Percentiles rank a stretch among this genome's conserved stretches.
phyloP scores from a whole-genome alignment of 2,797 vertebrate genomes.

The Amniataba percoides region DNA sequence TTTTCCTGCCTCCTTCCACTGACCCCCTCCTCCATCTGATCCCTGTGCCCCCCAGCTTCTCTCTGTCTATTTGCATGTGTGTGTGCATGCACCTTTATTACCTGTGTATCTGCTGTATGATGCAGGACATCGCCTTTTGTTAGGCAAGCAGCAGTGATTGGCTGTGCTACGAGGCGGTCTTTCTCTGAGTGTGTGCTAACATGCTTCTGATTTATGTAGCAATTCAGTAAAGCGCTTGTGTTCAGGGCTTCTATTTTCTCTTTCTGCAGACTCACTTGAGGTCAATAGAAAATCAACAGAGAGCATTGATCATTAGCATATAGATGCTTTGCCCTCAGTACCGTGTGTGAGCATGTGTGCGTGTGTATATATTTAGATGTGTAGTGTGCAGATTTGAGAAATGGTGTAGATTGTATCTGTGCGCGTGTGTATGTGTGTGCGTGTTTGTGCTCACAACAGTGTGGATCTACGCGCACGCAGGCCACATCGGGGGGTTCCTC shows the following conservation, averaged over 20 bases:
- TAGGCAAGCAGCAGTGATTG: conserved; percentile 32
- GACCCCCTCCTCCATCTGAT: conserved; percentile 1
- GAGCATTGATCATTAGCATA: conserved; percentile 83
- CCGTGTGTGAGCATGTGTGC: conserved; percentile 18
- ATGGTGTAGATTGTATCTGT: conserved; percentile 24
- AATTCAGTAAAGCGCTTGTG: conserved; percentile 74
- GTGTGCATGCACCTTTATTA: not conserved
- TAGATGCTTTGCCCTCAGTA: conserved; percentile 78
- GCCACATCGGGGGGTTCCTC: conserved; percentile 21
- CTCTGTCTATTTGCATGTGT: conserved; percentile 20
- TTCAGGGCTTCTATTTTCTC: conserved; percentile 73
- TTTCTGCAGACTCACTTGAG: conserved; percentile 70
- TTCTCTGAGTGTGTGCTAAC: conserved; percentile 63
- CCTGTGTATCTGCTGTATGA: conserved; percentile 34
- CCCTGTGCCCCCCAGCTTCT: not conserved
- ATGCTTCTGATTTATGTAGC: conserved; percentile 74
- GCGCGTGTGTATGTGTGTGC: not conserved
- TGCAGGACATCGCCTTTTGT: conserved; percentile 16
- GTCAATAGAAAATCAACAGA: conserved; percentile 82
- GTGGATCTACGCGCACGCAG: conserved; percentile 30
- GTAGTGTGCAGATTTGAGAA: conserved; percentile 35
- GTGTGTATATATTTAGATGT: conserved; percentile 34
- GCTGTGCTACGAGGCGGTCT: conserved; percentile 21
- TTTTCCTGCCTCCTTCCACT: not conserved
- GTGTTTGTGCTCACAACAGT: not conserved